A percentile compares a stretch with the other conserved stretches of the same genome.
These are phyloP conservation scores for Arrhopalites spinosus DNA, from an alignment of 2,888 invertebrate species.

Conservation along the genomic window DNA sequence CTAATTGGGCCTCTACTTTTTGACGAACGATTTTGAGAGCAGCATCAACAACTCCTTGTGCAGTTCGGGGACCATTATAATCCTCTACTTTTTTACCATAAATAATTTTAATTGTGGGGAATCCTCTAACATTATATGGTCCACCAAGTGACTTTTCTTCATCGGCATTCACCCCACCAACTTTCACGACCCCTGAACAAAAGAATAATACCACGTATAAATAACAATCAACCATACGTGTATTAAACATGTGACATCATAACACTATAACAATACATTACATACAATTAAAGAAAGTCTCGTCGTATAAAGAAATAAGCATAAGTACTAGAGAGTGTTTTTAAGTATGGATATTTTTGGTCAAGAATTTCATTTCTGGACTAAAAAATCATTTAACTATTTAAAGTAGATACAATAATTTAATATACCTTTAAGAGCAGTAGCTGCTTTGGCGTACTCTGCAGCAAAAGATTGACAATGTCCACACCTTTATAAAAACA, in stretches of 20 bases:
- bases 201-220: too few relatives aligned
- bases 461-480: slow-evolving; percentile 82
- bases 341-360: too few relatives aligned
- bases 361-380: too few relatives aligned
- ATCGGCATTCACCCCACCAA: slow-evolving; percentile 93
- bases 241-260: not conserved
- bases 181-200: slow-evolving; percentile 91
- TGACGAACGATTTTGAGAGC: slow-evolving; percentile 77
- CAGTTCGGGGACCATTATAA: slow-evolving; percentile 82
- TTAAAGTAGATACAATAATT: not conserved
- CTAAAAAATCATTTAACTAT: too few relatives aligned
- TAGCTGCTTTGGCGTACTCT: slow-evolving; percentile 92
- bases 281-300: not conserved
- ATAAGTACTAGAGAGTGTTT: too few relatives aligned
- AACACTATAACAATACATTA: too few relatives aligned
- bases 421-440: slow-evolving; percentile 77
- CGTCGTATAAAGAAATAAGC: too few relatives aligned
- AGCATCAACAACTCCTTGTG: slow-evolving; percentile 82
- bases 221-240: slow-evolving; percentile 58
- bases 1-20: slow-evolving; percentile 73
- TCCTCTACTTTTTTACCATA: slow-evolving; percentile 84
- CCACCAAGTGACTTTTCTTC: slow-evolving; percentile 79
- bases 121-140: slow-evolving; percentile 83
- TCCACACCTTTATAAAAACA: slow-evolving; percentile 60
- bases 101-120: slow-evolving; percentile 96